Evolutionary conservation across 2,113 vertebrate genomes (phyloP), one percentile per base, ranked within the genome.

Genomic region (Urocitellus parryii): DNA sequence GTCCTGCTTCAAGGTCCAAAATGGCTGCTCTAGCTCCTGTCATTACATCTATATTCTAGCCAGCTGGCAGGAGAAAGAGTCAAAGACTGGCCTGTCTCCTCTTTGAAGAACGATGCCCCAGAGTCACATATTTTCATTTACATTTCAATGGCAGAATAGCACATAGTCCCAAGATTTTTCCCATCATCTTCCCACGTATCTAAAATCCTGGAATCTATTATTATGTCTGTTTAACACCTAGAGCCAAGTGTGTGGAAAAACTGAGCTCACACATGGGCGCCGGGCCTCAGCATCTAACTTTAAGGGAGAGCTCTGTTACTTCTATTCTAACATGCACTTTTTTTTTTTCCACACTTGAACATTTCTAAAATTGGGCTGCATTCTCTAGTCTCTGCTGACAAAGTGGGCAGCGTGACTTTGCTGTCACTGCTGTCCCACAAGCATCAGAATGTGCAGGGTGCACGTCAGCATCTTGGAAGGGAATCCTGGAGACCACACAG

Each of bases 21-120:
- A 76, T 88, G 14, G 58, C 42, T 81, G 51, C 48, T 87, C 5
- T 72, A 4, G 84, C 9, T 67, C 91, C 78, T 78, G 78, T 68
- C 68, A 29, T 90, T 25, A 27, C 22, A 63, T 42, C 84, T 95
- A 27, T 82, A 56, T 94, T 78, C 63, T n/a, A 92, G 29, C 70
- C 68, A 65, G 29, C 72, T 72, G 72, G 24, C 51, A 48, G 56
- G 51, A 82, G 48, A 58, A 51, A 85, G 70, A 48, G n/a, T 63
- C 67, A 12, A 89, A 80, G 53, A 53, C 78, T 12, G 12, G 5
- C 37, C 0, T n/a, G 6, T 82, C 61, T 73, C 72, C 72, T 56
- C 42, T 9, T 88, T 29, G 29, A 88, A 87, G 45, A 39, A 32
- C 14, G 42, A 39, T 63, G 24, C 16, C 32, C 53, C 61, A 18